Percentiles rank a stretch among this genome's conserved stretches.
Evolutionary conservation across 2,113 vertebrate genomes (phyloP).

Genomic region (human): DNA sequence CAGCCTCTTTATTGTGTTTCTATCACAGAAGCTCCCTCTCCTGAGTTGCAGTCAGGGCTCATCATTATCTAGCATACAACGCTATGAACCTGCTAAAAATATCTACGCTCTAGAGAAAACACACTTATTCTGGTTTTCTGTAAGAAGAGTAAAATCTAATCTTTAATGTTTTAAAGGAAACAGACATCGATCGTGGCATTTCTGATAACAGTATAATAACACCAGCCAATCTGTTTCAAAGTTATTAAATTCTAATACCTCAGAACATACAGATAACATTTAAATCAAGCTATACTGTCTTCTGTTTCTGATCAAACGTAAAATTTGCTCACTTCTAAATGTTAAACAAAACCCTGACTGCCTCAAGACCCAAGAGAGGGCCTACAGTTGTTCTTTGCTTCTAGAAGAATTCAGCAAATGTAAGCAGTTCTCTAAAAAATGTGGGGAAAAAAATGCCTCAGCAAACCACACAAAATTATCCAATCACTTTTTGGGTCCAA

Average conservation of each 20-base stretch:
- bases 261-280: not conserved
- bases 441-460: not conserved
- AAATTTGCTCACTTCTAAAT: not conserved
- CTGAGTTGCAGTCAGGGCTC: not conserved
- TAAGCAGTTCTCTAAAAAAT: not conserved
- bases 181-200: not conserved
- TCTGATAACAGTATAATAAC: not conserved
- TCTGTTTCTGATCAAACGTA: not conserved
- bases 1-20: not conserved
- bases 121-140: slow-evolving; percentile 3
- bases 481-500: not conserved
- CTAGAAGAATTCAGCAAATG: slow-evolving; percentile 28
- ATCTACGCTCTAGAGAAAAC: not conserved
- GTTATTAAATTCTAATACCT: not conserved
- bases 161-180: slow-evolving; percentile 37
- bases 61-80: not conserved
- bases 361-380: not conserved
- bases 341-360: not conserved
- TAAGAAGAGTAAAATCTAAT: slow-evolving; percentile 26
- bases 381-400: not conserved
- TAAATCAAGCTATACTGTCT: not conserved
- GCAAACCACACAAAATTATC: slow-evolving; percentile 1
- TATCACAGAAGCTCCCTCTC: not conserved
- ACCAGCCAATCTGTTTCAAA: not conserved
- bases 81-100: slow-evolving; percentile 42